Evolutionary conservation across 2,888 invertebrate genomes (phyloP).

Genomic region (Emmelina monodactyla): DNA sequence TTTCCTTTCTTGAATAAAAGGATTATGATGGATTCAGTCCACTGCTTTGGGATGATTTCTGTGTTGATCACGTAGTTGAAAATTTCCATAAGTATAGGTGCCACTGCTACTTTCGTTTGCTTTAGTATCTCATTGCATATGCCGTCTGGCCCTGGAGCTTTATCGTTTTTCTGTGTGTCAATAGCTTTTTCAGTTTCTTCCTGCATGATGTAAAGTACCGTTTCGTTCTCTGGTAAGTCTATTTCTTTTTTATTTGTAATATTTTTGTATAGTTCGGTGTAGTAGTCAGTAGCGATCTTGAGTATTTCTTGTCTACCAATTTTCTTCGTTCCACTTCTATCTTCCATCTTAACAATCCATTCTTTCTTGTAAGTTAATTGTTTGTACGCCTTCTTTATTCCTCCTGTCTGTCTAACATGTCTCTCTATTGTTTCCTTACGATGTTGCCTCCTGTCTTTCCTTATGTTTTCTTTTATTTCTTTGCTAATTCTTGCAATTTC

Average conservation of each 20-base stretch:
- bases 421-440: slow-evolving; percentile 15
- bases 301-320: slow-evolving; percentile 11
- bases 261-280: slow-evolving; percentile 10
- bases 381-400: slow-evolving; percentile 13
- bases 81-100: slow-evolving; percentile 7
- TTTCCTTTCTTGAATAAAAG: slow-evolving; percentile 8
- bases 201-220: slow-evolving; percentile 7
- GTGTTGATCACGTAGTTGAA: slow-evolving; percentile 4
- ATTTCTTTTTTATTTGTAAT: slow-evolving; percentile 5
- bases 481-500: slow-evolving; percentile 17
- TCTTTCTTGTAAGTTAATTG: slow-evolving; percentile 11
- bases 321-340: slow-evolving; percentile 6
- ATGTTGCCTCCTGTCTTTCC: slow-evolving; percentile 13
- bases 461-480: no score
- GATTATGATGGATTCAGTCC: slow-evolving; percentile 6
- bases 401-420: slow-evolving; percentile 3
- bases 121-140: slow-evolving; percentile 7
- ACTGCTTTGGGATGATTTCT: slow-evolving; percentile 8
- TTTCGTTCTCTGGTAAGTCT: slow-evolving; percentile 5
- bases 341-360: slow-evolving; percentile 14
- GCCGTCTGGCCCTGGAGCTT: slow-evolving; percentile 9
- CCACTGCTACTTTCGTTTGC: slow-evolving; percentile 2
- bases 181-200: not conserved
- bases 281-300: slow-evolving; percentile 11
- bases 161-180: not conserved